A percentile compares a stretch with the other conserved stretches of the same genome.
These are phyloP conservation scores for Aethina tumida DNA, from an alignment of 1,140 invertebrate genomes.

Conservation along the genomic window DNA sequence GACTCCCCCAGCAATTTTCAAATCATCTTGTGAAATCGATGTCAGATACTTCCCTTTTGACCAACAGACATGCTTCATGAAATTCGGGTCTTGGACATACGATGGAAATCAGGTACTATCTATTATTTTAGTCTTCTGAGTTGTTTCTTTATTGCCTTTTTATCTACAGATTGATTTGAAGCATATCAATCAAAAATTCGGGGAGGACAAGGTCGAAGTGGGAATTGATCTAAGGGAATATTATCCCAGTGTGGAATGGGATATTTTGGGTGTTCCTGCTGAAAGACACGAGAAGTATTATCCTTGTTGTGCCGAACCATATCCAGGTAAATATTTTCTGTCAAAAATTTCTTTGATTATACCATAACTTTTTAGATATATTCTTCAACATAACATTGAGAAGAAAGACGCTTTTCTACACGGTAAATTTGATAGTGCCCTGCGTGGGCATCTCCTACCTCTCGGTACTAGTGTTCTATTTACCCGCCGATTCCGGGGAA, in stretches of 20 bases:
- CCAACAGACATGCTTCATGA: conserved; percentile 93
- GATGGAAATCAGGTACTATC: conserved; percentile 78
- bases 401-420: conserved; percentile 92
- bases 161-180: conserved; percentile 74
- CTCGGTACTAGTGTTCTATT: conserved; percentile 90
- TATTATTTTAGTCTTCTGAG: not conserved
- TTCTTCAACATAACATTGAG: conserved; percentile 97
- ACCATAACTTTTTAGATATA: conserved; percentile 61
- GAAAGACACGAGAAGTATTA: conserved; percentile 85
- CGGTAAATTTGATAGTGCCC: conserved; percentile 89
- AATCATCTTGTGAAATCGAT: conserved; percentile 95
- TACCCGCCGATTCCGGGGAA: conserved; percentile 97
- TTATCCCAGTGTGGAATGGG: conserved; percentile 96
- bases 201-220: conserved; percentile 70
- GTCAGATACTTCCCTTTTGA: conserved; percentile 95
- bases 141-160: conserved; percentile 6
- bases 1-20: conserved; percentile 95
- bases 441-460: conserved; percentile 89
- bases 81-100: conserved; percentile 97
- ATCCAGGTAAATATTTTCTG: conserved; percentile 53
- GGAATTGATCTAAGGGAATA: conserved; percentile 90
- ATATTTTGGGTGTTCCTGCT: conserved; percentile 86
- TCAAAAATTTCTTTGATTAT: not conserved
- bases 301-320: conserved; percentile 78
- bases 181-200: conserved; percentile 75